These are phyloP conservation scores for Eleutherodactylus coqui DNA, from an alignment of 2,797 vertebrate species.

Conservation along the genomic window DNA sequence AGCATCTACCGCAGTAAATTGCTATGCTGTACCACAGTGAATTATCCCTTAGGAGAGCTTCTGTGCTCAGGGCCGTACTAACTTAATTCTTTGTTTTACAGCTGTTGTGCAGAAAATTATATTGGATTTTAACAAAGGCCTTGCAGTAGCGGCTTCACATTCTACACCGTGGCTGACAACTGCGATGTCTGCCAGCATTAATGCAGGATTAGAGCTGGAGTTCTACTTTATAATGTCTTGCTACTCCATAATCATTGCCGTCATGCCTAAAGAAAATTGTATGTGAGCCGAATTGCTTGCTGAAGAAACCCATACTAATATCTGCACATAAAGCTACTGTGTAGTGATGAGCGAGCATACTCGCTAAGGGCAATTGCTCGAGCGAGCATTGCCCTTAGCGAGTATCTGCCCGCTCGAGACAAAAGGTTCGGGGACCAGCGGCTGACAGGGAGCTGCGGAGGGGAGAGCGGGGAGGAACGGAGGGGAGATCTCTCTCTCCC, in stretches of 20 bases:
- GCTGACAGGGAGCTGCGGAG: no score
- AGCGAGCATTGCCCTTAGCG: no score
- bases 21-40: conserved; percentile 64
- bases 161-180: conserved; percentile 6
- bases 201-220: conserved; percentile 9
- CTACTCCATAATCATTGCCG: not conserved
- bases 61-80: conserved; percentile 64
- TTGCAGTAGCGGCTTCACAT: conserved; percentile 51
- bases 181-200: conserved; percentile 34
- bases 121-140: conserved; percentile 51
- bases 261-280: not conserved
- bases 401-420: no score
- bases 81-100: conserved; percentile 71
- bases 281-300: not conserved
- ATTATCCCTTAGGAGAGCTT: conserved; percentile 62
- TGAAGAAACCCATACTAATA: not conserved
- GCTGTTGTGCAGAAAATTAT: conserved; percentile 48
- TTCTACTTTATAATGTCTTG: not conserved
- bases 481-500: no score
- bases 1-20: conserved; percentile 66
- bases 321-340: not conserved
- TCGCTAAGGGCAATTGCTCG: no score
- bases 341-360: no score
- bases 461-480: no score
- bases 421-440: no score